Evolutionary conservation across 2,888 invertebrate genomes (phyloP).

Genomic region (Tiliacea citrago): DNA sequence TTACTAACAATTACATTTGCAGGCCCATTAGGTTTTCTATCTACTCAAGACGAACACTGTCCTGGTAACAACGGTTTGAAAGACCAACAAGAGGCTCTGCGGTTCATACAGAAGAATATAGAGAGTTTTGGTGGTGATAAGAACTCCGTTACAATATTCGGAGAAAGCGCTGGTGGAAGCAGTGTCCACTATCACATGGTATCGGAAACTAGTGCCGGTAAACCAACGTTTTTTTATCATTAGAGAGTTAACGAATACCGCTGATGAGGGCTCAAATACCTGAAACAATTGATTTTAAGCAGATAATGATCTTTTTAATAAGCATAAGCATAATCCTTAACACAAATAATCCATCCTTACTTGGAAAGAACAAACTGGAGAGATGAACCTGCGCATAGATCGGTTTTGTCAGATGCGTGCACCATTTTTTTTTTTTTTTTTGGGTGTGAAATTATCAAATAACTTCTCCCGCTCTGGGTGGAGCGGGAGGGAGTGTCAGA

Average conservation of each 20-base stretch:
- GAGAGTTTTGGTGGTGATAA: conserved; percentile 92
- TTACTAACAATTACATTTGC: background rate
- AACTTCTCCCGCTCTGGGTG: too few species aligned
- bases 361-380: background rate
- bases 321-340: too few species aligned
- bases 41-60: conserved; percentile 91
- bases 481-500: too few species aligned
- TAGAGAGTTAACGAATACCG: too few species aligned
- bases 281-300: background rate
- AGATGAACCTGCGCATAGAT: background rate
- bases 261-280: background rate
- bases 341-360: background rate
- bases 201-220: conserved; percentile 90
- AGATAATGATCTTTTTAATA: background rate
- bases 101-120: conserved; percentile 92
- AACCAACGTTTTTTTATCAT: background rate
- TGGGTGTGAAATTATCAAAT: too few species aligned
- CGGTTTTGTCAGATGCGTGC: too few species aligned
- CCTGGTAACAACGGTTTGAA: conserved; percentile 93
- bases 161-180: conserved; percentile 93
- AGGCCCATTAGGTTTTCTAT: conserved; percentile 92
- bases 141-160: conserved; percentile 92
- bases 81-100: conserved; percentile 91
- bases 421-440: too few species aligned
- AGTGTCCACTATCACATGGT: conserved; percentile 93